Evolutionary conservation across 2,113 vertebrate species (phyloP), one percentile per base, ranked within the genome.

Genomic region (Empidonax alnorum): DNA sequence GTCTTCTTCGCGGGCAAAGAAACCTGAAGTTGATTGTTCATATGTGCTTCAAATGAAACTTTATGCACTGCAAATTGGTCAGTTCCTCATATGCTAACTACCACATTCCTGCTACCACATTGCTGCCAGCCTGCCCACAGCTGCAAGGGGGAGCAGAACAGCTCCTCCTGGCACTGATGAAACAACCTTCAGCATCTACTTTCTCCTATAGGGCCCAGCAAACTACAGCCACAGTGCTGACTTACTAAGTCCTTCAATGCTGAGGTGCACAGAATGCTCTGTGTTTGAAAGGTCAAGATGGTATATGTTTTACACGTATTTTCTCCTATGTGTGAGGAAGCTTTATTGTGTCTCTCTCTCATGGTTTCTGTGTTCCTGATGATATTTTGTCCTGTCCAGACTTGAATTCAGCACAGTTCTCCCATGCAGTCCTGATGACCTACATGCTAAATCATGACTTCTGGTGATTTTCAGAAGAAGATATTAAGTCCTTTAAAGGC

Each of bases 171-270:
- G 6, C 15, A 44, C 41, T 2, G 5, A 4, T 35, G 49, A 46
- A 58, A 33, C 2, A 13, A 10, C 44, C 27, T 68, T 44, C 50
- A 35, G 19, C 17, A 28, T 31, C 42, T 65, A 16, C 31, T 21
- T 69, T 22, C 35, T 65, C 35, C 31, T 50, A 14, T 10, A 21
- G 4, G 6, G 31, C 35, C 27, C 9, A 31, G 49, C 12, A 53
- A 69, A n/a, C 23, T 53, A 39, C 50, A 84, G 33, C 17, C 28
- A 46, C 41, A n/a, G 31, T 30, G 7, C 7, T n/a, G 21, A 5
- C 11, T 39, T 39, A 27, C 5, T 0, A 2, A 23, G 63, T 35
- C 39, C 68, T 20, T 15, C 19, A 21, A 28, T 0, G 0, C 31
- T 3, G 12, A 75, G 30, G 30, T 37, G 27, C 37, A 14, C 1